phyloP scores from a whole-genome alignment of 2,113 vertebrate genomes.

The Hydrolagus affinis region DNA sequence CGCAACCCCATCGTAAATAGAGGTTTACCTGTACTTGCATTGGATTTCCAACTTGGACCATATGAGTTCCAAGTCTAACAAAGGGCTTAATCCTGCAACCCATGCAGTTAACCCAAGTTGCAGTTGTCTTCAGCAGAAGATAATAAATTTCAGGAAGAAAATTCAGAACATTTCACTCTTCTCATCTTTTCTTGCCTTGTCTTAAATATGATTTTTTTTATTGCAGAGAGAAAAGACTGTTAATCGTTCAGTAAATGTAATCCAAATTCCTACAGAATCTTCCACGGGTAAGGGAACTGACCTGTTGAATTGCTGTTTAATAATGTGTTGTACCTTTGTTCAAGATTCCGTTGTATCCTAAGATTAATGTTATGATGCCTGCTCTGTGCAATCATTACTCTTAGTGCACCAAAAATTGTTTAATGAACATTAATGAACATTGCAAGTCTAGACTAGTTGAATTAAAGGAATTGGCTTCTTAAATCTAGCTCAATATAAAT shows the following conservation, averaged over 20 bases:
- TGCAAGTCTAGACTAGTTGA: neutral
- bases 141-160: neutral
- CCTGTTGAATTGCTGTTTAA: neutral
- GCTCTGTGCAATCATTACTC: neutral
- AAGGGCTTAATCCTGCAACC: too few relatives aligned
- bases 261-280: conserved; percentile 45
- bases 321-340: neutral
- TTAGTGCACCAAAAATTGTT: neutral
- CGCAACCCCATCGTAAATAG: too few relatives aligned
- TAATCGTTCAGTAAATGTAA: conserved; percentile 45
- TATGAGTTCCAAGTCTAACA: too few relatives aligned
- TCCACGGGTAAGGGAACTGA: conserved; percentile 52
- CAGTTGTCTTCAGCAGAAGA: neutral
- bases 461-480: too few relatives aligned
- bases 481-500: too few relatives aligned
- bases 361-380: neutral
- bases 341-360: neutral
- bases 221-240: conserved; percentile 58
- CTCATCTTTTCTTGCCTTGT: neutral
- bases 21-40: too few relatives aligned
- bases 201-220: conserved; percentile 27
- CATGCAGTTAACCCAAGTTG: too few relatives aligned
- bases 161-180: neutral
- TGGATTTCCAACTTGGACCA: too few relatives aligned
- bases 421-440: neutral